A percentile compares a stretch with the other conserved stretches of the same genome.
phyloP scores from a whole-genome alignment of 1,140 invertebrate genomes.

The Manduca sexta region DNA sequence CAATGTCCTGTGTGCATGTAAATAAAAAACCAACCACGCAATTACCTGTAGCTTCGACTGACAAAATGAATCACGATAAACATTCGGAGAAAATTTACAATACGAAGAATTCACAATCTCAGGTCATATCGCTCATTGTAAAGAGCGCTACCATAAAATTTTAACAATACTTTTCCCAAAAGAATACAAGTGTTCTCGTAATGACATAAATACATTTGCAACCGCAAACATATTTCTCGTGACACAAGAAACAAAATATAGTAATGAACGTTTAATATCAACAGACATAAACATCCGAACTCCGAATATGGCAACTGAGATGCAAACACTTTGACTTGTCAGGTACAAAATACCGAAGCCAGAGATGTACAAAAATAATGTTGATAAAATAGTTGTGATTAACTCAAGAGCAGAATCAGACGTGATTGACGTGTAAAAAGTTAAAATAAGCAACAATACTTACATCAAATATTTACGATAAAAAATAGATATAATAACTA shows the following conservation, averaged over 20 bases:
- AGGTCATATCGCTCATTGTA: slow-evolving; percentile 20
- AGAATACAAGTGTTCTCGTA: neutral
- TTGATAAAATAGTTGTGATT: neutral
- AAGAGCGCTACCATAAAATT: slow-evolving; percentile 4
- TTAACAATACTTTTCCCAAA: neutral
- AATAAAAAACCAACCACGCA: slow-evolving; percentile 5
- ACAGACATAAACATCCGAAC: neutral
- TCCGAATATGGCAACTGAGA: neutral
- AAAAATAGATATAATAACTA: too few relatives aligned
- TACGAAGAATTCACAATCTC: slow-evolving; percentile 23
- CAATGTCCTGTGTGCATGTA: neutral
- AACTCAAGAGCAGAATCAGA: too few relatives aligned
- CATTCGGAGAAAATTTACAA: slow-evolving; percentile 13
- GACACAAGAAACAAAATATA: neutral
- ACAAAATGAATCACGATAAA: slow-evolving; percentile 1
- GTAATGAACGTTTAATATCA: slow-evolving; percentile 3
- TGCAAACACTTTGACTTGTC: neutral
- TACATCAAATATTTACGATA: too few relatives aligned
- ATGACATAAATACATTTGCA: neutral
- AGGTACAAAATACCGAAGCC: neutral
- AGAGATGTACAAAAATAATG: neutral
- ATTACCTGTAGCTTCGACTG: slow-evolving; percentile 12
- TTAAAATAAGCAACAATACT: too few relatives aligned
- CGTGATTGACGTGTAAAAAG: too few relatives aligned
- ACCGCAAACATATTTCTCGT: neutral